A percentile compares a stretch with the other conserved stretches of the same genome.
phyloP scores from a whole-genome alignment of 2,113 vertebrate species.

The Parus major region DNA sequence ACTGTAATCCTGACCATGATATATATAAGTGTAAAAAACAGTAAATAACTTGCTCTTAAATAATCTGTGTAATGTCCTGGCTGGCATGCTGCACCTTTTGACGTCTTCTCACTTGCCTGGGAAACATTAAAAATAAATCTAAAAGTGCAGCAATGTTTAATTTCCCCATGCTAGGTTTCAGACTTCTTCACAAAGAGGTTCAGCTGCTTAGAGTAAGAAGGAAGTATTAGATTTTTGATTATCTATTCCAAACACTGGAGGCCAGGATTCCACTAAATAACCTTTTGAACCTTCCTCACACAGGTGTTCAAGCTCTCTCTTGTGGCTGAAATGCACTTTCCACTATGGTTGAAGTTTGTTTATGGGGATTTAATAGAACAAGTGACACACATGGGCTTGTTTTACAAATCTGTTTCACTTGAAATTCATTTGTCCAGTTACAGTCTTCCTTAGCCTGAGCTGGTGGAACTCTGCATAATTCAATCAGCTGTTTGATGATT shows the following conservation, averaged over 20 bases:
- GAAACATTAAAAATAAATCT: conserved; percentile 16
- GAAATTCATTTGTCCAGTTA: not conserved
- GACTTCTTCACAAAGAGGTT: conserved; percentile 15
- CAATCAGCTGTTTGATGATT: not conserved
- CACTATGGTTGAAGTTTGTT: not conserved
- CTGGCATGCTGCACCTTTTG: not conserved
- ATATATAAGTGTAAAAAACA: not conserved
- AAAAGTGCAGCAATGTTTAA: not conserved
- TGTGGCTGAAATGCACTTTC: not conserved
- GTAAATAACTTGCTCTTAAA: conserved; percentile 1
- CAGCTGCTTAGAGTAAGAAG: conserved; percentile 18
- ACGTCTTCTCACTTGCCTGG: not conserved
- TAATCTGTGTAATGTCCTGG: not conserved
- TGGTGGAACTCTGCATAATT: not conserved
- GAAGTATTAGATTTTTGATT: conserved; percentile 67
- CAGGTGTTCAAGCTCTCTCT: conserved; percentile 13
- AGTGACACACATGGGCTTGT: not conserved
- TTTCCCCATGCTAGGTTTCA: conserved; percentile 43
- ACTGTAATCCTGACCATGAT: not conserved
- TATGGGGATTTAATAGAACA: conserved; percentile 23
- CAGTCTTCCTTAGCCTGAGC: not conserved
- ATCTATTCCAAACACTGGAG: not conserved
- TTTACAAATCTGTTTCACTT: not conserved
- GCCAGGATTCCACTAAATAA: not conserved
- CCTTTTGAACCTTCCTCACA: not conserved